Evolutionary conservation across 1,140 invertebrate species (phyloP).

Genomic region (Dreissena rostriformis): DNA sequence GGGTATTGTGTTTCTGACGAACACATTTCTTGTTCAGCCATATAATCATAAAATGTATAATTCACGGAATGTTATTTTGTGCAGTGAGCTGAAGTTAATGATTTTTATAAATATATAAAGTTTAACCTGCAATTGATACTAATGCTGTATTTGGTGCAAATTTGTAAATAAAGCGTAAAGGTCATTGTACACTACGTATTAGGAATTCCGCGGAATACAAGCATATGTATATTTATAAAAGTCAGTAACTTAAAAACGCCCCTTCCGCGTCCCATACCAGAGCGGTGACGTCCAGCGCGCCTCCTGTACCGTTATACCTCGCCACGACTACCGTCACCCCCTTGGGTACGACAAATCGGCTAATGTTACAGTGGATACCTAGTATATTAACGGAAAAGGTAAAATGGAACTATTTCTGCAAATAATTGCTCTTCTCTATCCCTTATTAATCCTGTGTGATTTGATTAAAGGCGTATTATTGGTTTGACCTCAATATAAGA

Average conservation of each 20-base stretch:
- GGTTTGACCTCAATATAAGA: too few relatives aligned
- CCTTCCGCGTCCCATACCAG: slow-evolving; percentile 30
- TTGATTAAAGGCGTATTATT: too few relatives aligned
- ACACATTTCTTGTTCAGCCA: too few relatives aligned
- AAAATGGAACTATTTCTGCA: too few relatives aligned
- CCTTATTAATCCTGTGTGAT: too few relatives aligned
- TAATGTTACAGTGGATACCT: slow-evolving; percentile 69
- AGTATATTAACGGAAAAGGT: too few relatives aligned
- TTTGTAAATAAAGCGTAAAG: too few relatives aligned
- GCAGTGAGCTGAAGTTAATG: not conserved
- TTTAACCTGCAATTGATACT: too few relatives aligned
- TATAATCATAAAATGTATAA: not conserved
- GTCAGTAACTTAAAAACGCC: not conserved
- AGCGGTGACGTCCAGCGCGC: slow-evolving; percentile 59
- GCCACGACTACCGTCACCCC: slow-evolving; percentile 40
- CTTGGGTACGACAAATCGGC: slow-evolving; percentile 52
- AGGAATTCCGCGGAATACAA: not conserved
- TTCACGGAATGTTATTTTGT: not conserved
- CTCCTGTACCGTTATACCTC: slow-evolving; percentile 60
- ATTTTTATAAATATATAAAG: too few relatives aligned
- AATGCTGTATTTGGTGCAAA: not conserved
- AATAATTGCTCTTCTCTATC: too few relatives aligned
- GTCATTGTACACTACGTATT: too few relatives aligned
- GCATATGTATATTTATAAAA: not conserved
- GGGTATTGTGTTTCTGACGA: too few relatives aligned